Conservation (phyloP, 2,797 vertebrate genomes). For the Allobates femoralis region DNA sequence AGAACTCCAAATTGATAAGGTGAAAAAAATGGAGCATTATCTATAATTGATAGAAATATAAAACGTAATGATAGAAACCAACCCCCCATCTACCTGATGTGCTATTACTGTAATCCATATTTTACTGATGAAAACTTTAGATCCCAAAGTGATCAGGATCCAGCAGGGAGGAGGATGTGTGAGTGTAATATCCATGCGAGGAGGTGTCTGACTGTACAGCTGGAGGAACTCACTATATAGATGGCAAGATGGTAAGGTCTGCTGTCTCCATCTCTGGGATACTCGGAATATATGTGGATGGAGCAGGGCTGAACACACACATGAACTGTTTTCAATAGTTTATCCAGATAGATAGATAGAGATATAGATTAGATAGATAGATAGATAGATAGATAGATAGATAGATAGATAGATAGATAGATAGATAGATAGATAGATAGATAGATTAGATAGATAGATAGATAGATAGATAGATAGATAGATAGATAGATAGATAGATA, state of each 20-base stretch:
- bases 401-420: not conserved
- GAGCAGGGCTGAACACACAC: not conserved
- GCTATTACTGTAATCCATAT: not conserved
- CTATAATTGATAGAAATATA: too few species aligned
- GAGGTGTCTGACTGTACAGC: not conserved
- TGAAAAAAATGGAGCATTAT: too few species aligned
- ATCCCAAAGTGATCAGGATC: not conserved
- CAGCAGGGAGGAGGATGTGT: conserved; percentile 1
- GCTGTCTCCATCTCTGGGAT: not conserved
- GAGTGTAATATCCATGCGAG: not conserved
- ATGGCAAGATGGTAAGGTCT: not conserved
- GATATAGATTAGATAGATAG: not conserved
- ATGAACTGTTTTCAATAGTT: not conserved
- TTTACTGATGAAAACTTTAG: not conserved
- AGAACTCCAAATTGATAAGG: too few species aligned
- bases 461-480: not conserved
- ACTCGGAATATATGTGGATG: too few species aligned
- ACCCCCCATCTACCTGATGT: not conserved
- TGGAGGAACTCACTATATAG: not conserved
- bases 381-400: conserved; percentile 8
- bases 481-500: not conserved
- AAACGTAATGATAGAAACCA: too few species aligned
- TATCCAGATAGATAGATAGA: not conserved
- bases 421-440: conserved; percentile 1
- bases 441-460: not conserved